Percentiles rank a stretch among this genome's conserved stretches.
These are phyloP conservation scores for Aldabrachelys gigantea DNA, from an alignment of 2,113 vertebrate species.

Conservation along the genomic window DNA sequence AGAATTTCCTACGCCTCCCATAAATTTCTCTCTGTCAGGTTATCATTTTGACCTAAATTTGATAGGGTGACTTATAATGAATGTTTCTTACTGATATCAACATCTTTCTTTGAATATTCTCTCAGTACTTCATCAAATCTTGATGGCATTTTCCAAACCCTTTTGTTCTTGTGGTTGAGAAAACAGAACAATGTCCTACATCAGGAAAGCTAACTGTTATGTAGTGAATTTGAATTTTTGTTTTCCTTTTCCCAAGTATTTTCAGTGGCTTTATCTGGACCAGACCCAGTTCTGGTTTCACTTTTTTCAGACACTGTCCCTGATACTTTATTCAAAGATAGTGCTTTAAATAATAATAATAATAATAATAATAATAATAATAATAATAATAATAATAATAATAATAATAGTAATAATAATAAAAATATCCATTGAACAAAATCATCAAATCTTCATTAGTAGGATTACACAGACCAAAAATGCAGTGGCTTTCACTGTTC, in stretches of 20 bases:
- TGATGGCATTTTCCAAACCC: neutral
- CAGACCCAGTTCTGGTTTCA: neutral
- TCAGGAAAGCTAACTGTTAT: neutral
- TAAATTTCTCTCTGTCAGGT: neutral
- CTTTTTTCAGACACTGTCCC: conserved; percentile 1
- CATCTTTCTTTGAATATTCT: conserved; percentile 7
- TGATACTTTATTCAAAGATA: neutral
- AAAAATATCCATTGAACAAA: neutral
- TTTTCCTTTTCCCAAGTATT: neutral
- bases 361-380: neutral
- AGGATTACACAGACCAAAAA: conserved; percentile 27
- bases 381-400: neutral
- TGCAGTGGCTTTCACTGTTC: conserved; percentile 12
- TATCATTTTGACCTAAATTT: conserved; percentile 2
- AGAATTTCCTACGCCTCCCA: neutral
- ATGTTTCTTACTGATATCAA: neutral
- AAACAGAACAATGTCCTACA: neutral
- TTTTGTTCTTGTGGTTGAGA: neutral
- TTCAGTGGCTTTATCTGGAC: neutral
- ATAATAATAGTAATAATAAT: no score
- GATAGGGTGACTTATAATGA: neutral
- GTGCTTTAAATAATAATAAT: conserved; percentile 11
- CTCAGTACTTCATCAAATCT: conserved; percentile 36
- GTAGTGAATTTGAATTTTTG: neutral
- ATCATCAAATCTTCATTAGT: neutral